Percentiles rank a stretch among this genome's conserved stretches.
Conservation (phyloP, 92 coral and sea anemone genomes). For the Zoanthus gigantus region DNA sequence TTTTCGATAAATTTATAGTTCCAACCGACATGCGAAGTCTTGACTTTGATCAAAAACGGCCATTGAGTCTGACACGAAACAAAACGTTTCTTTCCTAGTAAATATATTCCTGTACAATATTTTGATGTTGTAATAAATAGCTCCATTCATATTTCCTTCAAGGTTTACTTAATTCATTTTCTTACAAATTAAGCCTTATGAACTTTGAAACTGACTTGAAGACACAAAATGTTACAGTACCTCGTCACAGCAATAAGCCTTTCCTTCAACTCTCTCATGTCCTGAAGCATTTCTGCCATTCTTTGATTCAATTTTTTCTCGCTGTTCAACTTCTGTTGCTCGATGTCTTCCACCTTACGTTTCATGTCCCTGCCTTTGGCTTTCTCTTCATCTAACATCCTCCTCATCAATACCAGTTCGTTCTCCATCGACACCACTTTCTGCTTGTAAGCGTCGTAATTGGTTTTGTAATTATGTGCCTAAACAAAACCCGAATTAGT, state of each 20-base stretch:
- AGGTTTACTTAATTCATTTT: too few species aligned
- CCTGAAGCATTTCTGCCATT: conserved; percentile 70
- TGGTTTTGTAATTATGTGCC: conserved; percentile 86
- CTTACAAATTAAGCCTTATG: too few species aligned
- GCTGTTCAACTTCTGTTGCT: conserved; percentile 67
- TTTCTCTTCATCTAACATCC: conserved; percentile 85
- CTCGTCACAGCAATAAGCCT: conserved; percentile 79
- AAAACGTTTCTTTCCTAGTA: too few species aligned
- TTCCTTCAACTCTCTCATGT: conserved; percentile 78
- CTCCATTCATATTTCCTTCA: too few species aligned
- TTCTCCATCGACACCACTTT: conserved; percentile 84
- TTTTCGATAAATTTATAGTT: too few species aligned
- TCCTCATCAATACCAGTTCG: conserved; percentile 81
- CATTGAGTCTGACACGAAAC: too few species aligned
- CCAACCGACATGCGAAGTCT: too few species aligned
- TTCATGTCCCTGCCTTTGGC: conserved; percentile 77
- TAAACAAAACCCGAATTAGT: conserved; percentile 10
- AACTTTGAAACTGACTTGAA: neutral
- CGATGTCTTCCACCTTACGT: conserved; percentile 72
- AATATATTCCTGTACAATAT: too few species aligned
- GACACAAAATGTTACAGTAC: conserved; percentile 36
- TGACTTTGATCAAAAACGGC: too few species aligned
- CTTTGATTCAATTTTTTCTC: conserved; percentile 66
- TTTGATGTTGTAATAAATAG: too few species aligned
- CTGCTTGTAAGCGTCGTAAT: conserved; percentile 85